Conservation (phyloP, 1,140 invertebrate genomes). For the Macrocentrus cingulum region DNA sequence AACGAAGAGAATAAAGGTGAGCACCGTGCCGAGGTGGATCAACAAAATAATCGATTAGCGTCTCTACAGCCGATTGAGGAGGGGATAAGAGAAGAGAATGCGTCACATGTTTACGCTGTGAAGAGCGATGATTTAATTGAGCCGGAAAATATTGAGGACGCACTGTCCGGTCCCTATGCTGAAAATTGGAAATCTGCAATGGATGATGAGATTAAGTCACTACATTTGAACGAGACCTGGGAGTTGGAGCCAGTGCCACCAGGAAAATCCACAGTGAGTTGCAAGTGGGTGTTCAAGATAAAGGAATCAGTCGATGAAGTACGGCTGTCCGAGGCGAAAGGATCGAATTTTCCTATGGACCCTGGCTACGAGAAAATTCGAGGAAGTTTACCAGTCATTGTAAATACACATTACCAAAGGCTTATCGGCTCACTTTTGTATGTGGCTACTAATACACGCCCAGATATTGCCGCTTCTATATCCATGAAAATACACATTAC, state of each 20-base stretch:
- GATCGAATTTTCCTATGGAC: conserved; percentile 46
- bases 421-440: conserved; percentile 25
- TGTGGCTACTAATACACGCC: background rate
- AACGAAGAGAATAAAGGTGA: too few relatives aligned
- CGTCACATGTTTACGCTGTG: too few relatives aligned
- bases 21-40: too few relatives aligned
- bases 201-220: conserved; percentile 4
- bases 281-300: conserved; percentile 48
- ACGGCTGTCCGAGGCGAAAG: conserved; percentile 38
- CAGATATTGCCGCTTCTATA: too few relatives aligned
- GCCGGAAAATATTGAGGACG: background rate
- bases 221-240: conserved; percentile 3
- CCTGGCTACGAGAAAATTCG: conserved; percentile 48
- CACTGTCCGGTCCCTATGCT: background rate
- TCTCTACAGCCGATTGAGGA: too few relatives aligned
- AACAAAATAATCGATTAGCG: too few relatives aligned
- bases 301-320: conserved; percentile 37
- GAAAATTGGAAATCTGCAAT: conserved; percentile 4
- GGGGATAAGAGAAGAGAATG: too few relatives aligned
- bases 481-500: conserved; percentile 18
- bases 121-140: too few relatives aligned
- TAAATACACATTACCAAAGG: conserved; percentile 26
- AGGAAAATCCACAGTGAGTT: conserved; percentile 23
- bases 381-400: conserved; percentile 20
- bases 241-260: conserved; percentile 23